phyloP scores from a whole-genome alignment of 2,113 vertebrate species.

The Campylomormyrus tamandua region DNA sequence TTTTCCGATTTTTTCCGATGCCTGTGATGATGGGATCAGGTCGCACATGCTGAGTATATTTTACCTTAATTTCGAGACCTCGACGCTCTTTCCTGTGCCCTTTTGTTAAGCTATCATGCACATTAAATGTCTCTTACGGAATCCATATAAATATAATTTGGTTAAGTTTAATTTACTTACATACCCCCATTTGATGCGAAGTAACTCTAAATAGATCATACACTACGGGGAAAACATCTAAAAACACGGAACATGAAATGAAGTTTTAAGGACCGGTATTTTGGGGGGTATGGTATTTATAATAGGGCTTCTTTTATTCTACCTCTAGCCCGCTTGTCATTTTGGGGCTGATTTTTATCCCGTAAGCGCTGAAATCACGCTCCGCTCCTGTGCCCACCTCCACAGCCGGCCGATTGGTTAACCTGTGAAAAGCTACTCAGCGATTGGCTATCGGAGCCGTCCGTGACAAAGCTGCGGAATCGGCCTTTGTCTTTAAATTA shows the following conservation, averaged over 20 bases:
- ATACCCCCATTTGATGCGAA: neutral
- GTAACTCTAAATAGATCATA: neutral
- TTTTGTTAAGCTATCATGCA: constrained; percentile 25
- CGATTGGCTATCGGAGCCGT: neutral
- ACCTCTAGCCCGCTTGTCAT: constrained; percentile 50
- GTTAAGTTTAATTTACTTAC: neutral
- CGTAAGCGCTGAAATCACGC: constrained; percentile 27
- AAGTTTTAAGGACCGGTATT: neutral
- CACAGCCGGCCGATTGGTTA: constrained; percentile 38
- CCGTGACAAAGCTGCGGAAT: neutral
- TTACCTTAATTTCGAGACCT: neutral
- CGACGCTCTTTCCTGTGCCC: constrained; percentile 20
- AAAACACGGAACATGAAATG: neutral
- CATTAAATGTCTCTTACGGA: constrained; percentile 35
- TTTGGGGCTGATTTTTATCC: constrained; percentile 46
- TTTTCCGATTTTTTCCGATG: constrained; percentile 73
- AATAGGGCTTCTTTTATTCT: constrained; percentile 18
- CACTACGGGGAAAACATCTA: neutral
- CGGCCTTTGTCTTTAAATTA: constrained; percentile 5
- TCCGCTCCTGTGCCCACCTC: constrained; percentile 38
- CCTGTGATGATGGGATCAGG: constrained; percentile 66
- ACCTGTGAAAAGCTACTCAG: neutral
- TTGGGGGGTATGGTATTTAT: neutral
- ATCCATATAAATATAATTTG: constrained; percentile 32
- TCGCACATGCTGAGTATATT: constrained; percentile 55